Evolutionary conservation across 2,888 invertebrate species (phyloP).

Genomic region (Entomobrya multifasciata): DNA sequence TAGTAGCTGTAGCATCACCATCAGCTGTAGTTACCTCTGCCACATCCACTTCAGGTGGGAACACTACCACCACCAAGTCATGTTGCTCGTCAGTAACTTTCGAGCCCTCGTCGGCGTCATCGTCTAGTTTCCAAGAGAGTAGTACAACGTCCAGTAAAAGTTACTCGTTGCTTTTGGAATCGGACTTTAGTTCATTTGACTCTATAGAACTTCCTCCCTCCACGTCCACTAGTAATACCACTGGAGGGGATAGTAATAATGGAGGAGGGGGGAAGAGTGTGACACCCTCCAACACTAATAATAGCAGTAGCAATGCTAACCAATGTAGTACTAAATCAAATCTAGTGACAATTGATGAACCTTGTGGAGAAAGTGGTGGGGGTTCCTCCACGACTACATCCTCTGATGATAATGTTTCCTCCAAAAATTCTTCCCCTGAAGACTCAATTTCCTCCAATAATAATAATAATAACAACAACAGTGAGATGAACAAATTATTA

Average conservation of each 20-base stretch:
- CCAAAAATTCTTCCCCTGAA: not conserved
- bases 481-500: conserved; percentile 47
- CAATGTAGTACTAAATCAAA: not conserved
- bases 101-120: not conserved
- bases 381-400: not conserved
- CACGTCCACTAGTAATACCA: not conserved
- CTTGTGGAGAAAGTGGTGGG: not conserved
- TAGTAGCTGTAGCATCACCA: not conserved
- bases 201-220: not conserved
- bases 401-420: too few species aligned
- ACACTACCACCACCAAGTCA: too few species aligned
- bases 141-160: conserved; percentile 55
- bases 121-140: conserved; percentile 17
- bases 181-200: conserved; percentile 8
- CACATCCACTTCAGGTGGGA: too few species aligned
- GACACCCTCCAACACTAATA: too few species aligned
- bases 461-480: not conserved
- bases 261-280: not conserved
- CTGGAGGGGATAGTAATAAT: not conserved
- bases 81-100: not conserved
- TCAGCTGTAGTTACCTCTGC: conserved; percentile 47
- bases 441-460: not conserved
- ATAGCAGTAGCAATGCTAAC: too few species aligned
- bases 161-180: conserved; percentile 44
- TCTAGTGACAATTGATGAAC: not conserved